Evolutionary conservation across 2,113 vertebrate genomes (phyloP).

Genomic region (Rhabdornis inornatus): DNA sequence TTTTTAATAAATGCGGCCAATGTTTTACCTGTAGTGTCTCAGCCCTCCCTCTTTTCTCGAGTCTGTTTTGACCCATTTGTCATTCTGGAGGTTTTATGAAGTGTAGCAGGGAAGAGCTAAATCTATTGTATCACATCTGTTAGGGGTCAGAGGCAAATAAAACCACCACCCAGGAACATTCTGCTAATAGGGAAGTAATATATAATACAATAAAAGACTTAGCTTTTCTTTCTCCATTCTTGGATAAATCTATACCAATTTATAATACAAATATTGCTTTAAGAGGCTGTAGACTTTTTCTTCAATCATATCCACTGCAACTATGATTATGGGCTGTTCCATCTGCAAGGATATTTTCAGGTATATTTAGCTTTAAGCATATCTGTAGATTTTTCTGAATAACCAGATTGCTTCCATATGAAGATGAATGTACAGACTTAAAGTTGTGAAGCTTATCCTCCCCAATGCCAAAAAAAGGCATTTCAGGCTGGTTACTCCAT

Average conservation of each 20-base stretch:
- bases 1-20: neutral
- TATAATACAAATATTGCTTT: neutral
- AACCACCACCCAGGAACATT: neutral
- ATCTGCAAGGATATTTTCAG: neutral
- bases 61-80: neutral
- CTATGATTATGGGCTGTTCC: neutral
- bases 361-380: neutral
- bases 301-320: neutral
- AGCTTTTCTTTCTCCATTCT: neutral
- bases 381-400: neutral
- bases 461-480: neutral
- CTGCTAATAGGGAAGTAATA: neutral
- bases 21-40: neutral
- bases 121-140: neutral
- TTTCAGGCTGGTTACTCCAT: neutral
- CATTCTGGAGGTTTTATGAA: neutral
- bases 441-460: neutral
- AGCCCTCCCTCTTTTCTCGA: neutral
- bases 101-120: neutral
- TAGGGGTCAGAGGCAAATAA: neutral
- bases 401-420: neutral
- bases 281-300: neutral
- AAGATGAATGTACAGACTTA: neutral
- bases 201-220: neutral
- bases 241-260: neutral